Evolutionary conservation across 2,797 vertebrate genomes (phyloP).

Genomic region (Neosilurus hyrtlii): DNA sequence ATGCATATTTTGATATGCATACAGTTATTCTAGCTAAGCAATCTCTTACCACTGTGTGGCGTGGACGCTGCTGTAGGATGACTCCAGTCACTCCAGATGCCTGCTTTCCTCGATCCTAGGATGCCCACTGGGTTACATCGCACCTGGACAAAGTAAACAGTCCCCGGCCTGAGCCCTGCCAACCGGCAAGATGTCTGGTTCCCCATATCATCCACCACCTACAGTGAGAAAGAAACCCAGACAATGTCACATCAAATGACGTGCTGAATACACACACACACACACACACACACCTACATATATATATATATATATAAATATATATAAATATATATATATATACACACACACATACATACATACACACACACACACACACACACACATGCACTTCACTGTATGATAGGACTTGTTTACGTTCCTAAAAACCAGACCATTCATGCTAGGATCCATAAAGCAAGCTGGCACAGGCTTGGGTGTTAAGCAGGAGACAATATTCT

Average conservation of each 20-base stretch:
- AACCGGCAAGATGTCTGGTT: slow-evolving; percentile 95
- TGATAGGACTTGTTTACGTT: slow-evolving; percentile 43
- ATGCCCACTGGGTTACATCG: slow-evolving; percentile 96
- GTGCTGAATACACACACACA: neutral
- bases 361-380: slow-evolving; percentile 19
- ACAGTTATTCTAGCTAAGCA: neutral
- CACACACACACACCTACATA: neutral
- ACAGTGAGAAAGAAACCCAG: slow-evolving; percentile 34
- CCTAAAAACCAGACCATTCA: slow-evolving; percentile 50
- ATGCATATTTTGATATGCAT: too few species aligned
- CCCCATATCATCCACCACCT: slow-evolving; percentile 95
- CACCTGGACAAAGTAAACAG: slow-evolving; percentile 97
- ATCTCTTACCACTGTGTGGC: slow-evolving; percentile 84
- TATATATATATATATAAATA: neutral
- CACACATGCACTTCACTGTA: slow-evolving; percentile 26
- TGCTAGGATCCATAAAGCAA: slow-evolving; percentile 48
- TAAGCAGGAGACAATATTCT: slow-evolving; percentile 48
- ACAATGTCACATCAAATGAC: too few species aligned
- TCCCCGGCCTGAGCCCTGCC: slow-evolving; percentile 89
- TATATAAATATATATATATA: too few species aligned
- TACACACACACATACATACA: neutral
- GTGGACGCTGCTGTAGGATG: slow-evolving; percentile 94
- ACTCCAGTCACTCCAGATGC: slow-evolving; percentile 98
- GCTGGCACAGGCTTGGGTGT: slow-evolving; percentile 45
- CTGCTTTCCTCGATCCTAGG: slow-evolving; percentile 93